Conservation (phyloP, 2,113 vertebrate species). For the Hyaena hyaena region DNA sequence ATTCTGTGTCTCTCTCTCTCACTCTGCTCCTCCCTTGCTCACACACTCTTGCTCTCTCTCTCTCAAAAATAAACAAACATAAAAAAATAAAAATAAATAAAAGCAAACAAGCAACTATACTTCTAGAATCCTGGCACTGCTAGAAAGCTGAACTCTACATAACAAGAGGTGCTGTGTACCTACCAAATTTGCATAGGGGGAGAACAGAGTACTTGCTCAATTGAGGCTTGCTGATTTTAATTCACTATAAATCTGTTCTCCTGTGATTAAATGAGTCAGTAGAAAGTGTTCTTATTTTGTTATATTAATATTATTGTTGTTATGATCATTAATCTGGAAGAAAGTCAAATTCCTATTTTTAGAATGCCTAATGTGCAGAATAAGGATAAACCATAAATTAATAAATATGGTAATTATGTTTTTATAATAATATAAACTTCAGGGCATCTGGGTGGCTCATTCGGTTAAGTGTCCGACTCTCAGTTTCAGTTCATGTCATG, state of each 20-base stretch:
- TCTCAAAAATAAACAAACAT: too few relatives aligned
- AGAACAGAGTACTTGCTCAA: background rate
- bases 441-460: too few relatives aligned
- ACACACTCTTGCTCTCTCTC: too few relatives aligned
- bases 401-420: background rate
- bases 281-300: background rate
- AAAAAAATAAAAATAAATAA: background rate
- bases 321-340: background rate
- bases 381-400: background rate
- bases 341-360: background rate
- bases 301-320: background rate
- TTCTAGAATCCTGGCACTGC: background rate
- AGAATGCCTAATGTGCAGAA: background rate
- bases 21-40: too few relatives aligned
- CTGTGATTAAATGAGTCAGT: background rate
- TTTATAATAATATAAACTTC: background rate
- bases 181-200: background rate
- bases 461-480: too few relatives aligned
- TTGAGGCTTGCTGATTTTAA: background rate
- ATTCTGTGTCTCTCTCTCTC: too few relatives aligned
- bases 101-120: background rate
- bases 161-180: background rate
- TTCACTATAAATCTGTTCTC: background rate
- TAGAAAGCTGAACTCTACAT: background rate
- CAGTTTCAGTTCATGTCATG: too few relatives aligned